These are phyloP conservation scores for Strigamia crassipes DNA, from an alignment of 2,888 invertebrate genomes.

Conservation along the genomic window DNA sequence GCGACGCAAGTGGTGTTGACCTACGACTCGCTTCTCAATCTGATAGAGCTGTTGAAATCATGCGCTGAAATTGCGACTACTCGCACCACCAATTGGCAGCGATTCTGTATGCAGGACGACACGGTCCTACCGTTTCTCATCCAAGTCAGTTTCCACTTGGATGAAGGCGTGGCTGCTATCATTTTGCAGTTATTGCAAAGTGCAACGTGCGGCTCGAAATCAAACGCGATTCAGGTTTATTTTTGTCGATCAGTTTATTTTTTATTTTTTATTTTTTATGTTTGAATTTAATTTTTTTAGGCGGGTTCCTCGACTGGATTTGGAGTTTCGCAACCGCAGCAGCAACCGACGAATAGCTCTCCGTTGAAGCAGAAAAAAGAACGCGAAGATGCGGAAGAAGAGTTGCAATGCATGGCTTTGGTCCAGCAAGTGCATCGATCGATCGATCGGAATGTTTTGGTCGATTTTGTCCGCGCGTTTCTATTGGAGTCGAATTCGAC, in stretches of 20 bases:
- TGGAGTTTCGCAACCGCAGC: background rate
- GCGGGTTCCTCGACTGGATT: background rate
- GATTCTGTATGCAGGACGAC: slow-evolving; percentile 77
- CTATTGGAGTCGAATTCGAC: slow-evolving; percentile 91
- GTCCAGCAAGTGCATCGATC: slow-evolving; percentile 73
- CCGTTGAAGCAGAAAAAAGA: slow-evolving; percentile 53
- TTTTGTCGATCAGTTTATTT: background rate
- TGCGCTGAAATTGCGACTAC: slow-evolving; percentile 90
- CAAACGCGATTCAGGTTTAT: background rate
- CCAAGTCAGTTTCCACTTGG: slow-evolving; percentile 77
- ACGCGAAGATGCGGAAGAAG: slow-evolving; percentile 65
- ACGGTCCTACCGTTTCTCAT: slow-evolving; percentile 81
- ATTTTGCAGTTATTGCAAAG: slow-evolving; percentile 87
- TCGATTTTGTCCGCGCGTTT: slow-evolving; percentile 84
- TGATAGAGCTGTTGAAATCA: slow-evolving; percentile 92
- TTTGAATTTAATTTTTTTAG: slow-evolving; percentile 2
- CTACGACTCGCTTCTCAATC: slow-evolving; percentile 88
- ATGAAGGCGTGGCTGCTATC: slow-evolving; percentile 87
- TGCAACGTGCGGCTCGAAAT: slow-evolving; percentile 69
- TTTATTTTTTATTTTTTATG: background rate
- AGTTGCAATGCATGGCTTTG: slow-evolving; percentile 69
- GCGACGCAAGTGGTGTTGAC: slow-evolving; percentile 64
- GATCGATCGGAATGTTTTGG: slow-evolving; percentile 68
- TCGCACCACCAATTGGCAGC: slow-evolving; percentile 94
- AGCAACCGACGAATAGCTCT: slow-evolving; percentile 48